phyloP scores from a whole-genome alignment of 2,113 vertebrate genomes.

The Megaceryle torquata region DNA sequence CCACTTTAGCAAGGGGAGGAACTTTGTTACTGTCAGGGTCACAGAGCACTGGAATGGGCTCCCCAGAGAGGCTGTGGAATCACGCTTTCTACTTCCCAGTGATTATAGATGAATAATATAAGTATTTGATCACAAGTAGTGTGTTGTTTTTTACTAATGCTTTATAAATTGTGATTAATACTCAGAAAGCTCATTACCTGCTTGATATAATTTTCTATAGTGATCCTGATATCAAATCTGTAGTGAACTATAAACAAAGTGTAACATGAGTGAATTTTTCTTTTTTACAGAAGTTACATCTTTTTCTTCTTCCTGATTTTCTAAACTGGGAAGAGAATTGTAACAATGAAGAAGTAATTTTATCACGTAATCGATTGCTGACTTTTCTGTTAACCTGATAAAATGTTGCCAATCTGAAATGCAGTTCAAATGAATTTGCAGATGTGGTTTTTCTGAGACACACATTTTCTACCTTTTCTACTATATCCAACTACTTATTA shows the following conservation, averaged over 20 bases:
- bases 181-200: neutral
- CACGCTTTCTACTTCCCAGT: neutral
- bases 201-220: neutral
- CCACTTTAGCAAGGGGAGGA: no score
- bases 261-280: neutral
- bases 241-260: neutral
- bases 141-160: neutral
- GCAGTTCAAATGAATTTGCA: neutral
- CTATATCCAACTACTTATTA: neutral
- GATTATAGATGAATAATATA: neutral
- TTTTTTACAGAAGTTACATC: neutral
- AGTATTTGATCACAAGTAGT: neutral
- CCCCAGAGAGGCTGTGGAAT: no score
- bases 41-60: no score
- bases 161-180: neutral
- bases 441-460: neutral
- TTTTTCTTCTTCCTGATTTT: neutral
- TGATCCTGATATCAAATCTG: neutral
- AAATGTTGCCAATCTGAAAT: neutral
- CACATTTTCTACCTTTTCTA: neutral
- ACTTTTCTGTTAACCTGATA: conserved; percentile 19
- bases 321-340: neutral
- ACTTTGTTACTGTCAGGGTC: no score
- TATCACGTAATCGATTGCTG: neutral
- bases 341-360: neutral